Percentiles rank a stretch among this genome's conserved stretches.
Evolutionary conservation across 2,113 vertebrate species (phyloP).

Genomic region (Argyrosomus japonicus): DNA sequence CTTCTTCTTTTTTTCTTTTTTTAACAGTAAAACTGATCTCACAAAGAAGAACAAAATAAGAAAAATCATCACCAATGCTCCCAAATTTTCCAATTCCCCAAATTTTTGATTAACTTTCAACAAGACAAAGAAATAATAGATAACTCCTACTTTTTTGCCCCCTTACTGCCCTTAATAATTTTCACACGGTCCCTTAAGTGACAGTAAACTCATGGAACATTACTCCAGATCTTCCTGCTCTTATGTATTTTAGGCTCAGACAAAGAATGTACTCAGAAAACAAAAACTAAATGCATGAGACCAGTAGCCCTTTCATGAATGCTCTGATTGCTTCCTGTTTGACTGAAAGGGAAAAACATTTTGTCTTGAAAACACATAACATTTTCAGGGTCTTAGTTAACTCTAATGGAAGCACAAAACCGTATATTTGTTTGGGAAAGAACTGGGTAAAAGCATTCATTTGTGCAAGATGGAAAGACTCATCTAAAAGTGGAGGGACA

Average conservation of each 20-base stretch:
- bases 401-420: slow-evolving; percentile 68
- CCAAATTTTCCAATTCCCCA: neutral
- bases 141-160: neutral
- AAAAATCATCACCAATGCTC: too few relatives aligned
- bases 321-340: slow-evolving; percentile 50
- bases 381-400: slow-evolving; percentile 71
- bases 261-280: slow-evolving; percentile 28
- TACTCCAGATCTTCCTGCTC: slow-evolving; percentile 5
- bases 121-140: neutral
- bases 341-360: slow-evolving; percentile 47
- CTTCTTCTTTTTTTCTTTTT: too few relatives aligned
- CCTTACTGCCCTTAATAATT: neutral
- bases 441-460: slow-evolving; percentile 69
- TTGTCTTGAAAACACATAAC: slow-evolving; percentile 28
- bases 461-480: slow-evolving; percentile 48
- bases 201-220: slow-evolving; percentile 18
- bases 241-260: slow-evolving; percentile 13
- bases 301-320: slow-evolving; percentile 34
- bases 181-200: neutral
- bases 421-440: slow-evolving; percentile 47
- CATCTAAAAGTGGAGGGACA: slow-evolving; percentile 39
- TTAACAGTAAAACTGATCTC: too few relatives aligned
- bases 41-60: too few relatives aligned
- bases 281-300: slow-evolving; percentile 43
- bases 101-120: neutral